Percentiles rank a stretch among this genome's conserved stretches.
These are phyloP conservation scores for Leucoraja erinaceus DNA, from an alignment of 2,113 vertebrate species.

Conservation along the genomic window DNA sequence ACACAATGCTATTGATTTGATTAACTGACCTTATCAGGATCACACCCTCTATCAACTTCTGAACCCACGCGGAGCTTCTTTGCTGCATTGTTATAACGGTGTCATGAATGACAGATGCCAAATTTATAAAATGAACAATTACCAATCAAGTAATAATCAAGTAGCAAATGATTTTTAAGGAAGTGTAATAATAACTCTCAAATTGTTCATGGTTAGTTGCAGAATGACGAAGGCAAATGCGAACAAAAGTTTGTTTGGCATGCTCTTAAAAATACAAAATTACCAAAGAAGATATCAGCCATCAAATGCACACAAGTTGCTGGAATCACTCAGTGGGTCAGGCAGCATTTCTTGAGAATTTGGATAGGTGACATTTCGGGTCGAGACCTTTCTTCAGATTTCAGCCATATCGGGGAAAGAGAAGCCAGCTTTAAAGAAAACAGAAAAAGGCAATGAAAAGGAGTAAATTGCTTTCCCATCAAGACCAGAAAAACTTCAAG, in stretches of 20 bases:
- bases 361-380: no score
- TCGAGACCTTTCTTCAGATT: no score
- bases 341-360: no score
- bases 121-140: background rate
- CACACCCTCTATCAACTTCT: background rate
- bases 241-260: background rate
- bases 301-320: no score
- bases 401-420: background rate
- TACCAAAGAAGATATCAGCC: no score
- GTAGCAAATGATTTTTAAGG: background rate
- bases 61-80: background rate
- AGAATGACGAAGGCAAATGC: background rate
- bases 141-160: background rate
- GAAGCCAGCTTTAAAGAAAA: background rate
- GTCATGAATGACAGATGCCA: background rate
- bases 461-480: background rate
- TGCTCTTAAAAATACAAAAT: background rate
- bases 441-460: background rate
- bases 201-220: background rate
- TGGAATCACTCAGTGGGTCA: no score
- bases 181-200: background rate
- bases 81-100: background rate
- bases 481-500: background rate
- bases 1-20: background rate
- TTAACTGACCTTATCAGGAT: background rate